Percentiles rank a stretch among this genome's conserved stretches.
Conservation (phyloP, 2,888 invertebrate genomes). For the Drosophila mettleri region DNA sequence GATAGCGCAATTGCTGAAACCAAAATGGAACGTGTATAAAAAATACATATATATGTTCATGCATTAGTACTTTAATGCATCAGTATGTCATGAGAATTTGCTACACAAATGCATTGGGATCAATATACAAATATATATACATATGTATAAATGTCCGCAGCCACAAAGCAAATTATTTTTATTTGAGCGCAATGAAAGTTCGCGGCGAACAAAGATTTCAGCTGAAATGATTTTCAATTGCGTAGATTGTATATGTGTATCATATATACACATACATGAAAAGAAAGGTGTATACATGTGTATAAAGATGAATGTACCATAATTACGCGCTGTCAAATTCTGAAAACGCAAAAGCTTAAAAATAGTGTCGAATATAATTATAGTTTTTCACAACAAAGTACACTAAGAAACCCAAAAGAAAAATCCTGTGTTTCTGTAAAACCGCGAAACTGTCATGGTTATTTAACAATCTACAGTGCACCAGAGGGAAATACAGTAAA, state of each 20-base stretch:
- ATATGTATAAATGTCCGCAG: conserved; percentile 35
- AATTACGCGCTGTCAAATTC: conserved; percentile 58
- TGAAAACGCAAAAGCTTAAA: conserved; percentile 43
- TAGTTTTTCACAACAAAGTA: conserved; percentile 24
- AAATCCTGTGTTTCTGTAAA: background rate
- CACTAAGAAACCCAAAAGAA: background rate
- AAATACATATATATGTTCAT: conserved; percentile 2
- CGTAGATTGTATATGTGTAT: conserved; percentile 53
- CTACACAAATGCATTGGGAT: conserved; percentile 44
- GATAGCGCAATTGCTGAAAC: conserved; percentile 7
- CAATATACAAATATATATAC: no score
- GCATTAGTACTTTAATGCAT: conserved; percentile 2
- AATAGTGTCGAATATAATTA: conserved; percentile 54
- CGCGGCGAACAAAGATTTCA: conserved; percentile 58
- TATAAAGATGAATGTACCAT: conserved; percentile 55
- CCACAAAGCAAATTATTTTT: conserved; percentile 45
- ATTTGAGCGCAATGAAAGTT: conserved; percentile 47
- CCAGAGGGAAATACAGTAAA: background rate
- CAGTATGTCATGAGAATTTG: no score
- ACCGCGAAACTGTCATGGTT: conserved; percentile 31
- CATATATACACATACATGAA: conserved; percentile 29
- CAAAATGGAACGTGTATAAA: conserved; percentile 48
- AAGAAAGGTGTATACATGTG: conserved; percentile 18
- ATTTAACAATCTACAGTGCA: conserved; percentile 28
- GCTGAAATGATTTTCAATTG: conserved; percentile 58